Evolutionary conservation across 2,797 vertebrate species (phyloP), one percentile per base, ranked within the genome.

Genomic region (Malacoraja senta): DNA sequence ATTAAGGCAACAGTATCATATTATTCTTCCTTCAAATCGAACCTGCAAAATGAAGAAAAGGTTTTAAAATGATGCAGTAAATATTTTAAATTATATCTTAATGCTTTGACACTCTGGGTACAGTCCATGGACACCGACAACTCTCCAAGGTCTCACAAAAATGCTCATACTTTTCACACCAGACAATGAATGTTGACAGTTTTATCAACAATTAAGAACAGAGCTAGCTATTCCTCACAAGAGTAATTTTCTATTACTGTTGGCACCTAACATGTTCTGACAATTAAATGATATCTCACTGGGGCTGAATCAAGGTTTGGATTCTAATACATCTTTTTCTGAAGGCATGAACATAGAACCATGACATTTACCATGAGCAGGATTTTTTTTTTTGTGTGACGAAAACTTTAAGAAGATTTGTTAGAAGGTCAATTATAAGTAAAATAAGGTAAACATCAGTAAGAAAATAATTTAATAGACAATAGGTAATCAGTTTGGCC

Each of bases 1-100:
- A 65, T 63, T 86, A 90, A 1, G 4, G 93, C 61, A 76, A 91
- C 94, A 96, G 96, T 94, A 93, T 93, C 94, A 72, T 94, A 93
- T 78, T 94, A 95, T 93, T 96, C 95, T n/a, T 97, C 97, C 94
- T 94, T 96, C 94, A 98, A 95, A 93, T 97, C 96, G 93, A 97
- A 98, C 98, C 98, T 98, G 94, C 26, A 93, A 93, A 83, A 95
- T 72, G 21, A 81, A 93, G 65, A 92, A 53, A 76, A 74, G 35
- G 53, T 53, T 44, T 92, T 58, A 76, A 76, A 29, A 58, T 26
- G 9, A 29, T n/a, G 21, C 38, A 12, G 17, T 35, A 68, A 32
- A 68, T 88, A 32, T 88, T n/a, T n/a, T 21, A 88, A 65, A 65
- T 83, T 2, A 32, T 63, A 86, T 84, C 63, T 68, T 68, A 88